Evolutionary conservation across 2,888 invertebrate species (phyloP).

Genomic region (Tipula unca): DNA sequence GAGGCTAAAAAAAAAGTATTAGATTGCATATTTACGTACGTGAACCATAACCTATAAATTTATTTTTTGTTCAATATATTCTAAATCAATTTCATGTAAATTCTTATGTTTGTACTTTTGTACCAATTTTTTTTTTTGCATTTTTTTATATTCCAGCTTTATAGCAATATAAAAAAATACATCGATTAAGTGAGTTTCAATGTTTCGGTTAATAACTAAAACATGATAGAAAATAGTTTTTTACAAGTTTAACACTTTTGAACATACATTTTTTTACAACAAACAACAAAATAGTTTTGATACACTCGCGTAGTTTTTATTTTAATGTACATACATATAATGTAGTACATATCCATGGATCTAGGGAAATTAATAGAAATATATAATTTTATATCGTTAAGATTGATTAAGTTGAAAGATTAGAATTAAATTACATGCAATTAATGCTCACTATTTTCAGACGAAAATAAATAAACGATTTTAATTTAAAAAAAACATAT

Average conservation of each 20-base stretch:
- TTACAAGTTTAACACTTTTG: constrained; percentile 1
- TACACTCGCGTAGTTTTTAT: neutral
- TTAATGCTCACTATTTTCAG: neutral
- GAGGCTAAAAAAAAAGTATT: neutral
- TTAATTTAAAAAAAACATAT: too few species aligned
- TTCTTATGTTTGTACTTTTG: neutral
- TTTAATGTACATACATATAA: neutral
- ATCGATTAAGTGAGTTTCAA: neutral
- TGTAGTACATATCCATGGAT: neutral
- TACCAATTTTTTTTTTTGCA: neutral
- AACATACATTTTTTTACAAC: neutral
- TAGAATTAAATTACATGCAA: neutral
- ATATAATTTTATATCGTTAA: neutral
- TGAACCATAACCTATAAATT: neutral
- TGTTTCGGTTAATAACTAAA: neutral
- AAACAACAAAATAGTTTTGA: neutral
- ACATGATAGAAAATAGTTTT: neutral
- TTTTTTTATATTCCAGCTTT: neutral
- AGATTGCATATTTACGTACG: neutral
- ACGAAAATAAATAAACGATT: too few species aligned
- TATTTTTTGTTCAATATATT: neutral
- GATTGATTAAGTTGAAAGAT: neutral
- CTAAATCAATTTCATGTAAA: neutral
- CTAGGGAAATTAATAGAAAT: neutral
- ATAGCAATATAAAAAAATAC: neutral